Evolutionary conservation across 2,888 invertebrate species (phyloP).

Genomic region (Mamestra brassicae): DNA sequence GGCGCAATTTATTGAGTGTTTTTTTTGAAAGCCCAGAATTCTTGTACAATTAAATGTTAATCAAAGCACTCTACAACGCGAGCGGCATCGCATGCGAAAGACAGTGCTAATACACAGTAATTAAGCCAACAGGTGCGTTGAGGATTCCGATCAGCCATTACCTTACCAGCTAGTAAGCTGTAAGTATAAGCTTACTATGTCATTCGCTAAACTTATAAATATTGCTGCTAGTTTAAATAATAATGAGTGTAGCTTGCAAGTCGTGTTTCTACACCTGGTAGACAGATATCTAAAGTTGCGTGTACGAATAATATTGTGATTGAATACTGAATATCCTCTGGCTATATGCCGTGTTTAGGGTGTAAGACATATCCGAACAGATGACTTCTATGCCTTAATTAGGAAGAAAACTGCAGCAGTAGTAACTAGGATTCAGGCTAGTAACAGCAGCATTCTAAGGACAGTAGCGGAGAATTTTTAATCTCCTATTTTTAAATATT

Average conservation of each 20-base stretch:
- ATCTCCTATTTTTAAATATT: too few relatives aligned
- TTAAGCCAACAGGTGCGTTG: conserved; percentile 14
- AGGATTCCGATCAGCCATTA: conserved; percentile 28
- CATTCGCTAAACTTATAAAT: conserved; percentile 53
- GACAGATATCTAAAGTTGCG: neutral
- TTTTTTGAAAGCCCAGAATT: too few relatives aligned
- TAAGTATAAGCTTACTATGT: conserved; percentile 28
- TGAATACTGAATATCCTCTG: too few relatives aligned
- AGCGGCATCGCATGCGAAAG: too few relatives aligned
- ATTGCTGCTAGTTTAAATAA: conserved; percentile 41
- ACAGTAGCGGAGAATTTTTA: too few relatives aligned
- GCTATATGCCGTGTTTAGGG: too few relatives aligned
- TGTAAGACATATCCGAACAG: too few relatives aligned
- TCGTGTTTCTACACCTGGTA: conserved; percentile 20
- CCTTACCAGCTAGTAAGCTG: conserved; percentile 20
- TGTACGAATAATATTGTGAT: neutral
- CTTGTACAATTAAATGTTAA: neutral
- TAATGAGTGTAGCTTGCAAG: conserved; percentile 30
- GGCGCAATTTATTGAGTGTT: neutral
- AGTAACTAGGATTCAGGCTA: too few relatives aligned
- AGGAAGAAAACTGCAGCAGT: too few relatives aligned
- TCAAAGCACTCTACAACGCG: neutral
- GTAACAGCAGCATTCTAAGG: too few relatives aligned
- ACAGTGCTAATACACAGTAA: neutral
- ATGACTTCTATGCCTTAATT: too few relatives aligned